Evolutionary conservation across 2,113 vertebrate species (phyloP), one percentile per base, ranked within the genome.

Genomic region (Prolemur simus): DNA sequence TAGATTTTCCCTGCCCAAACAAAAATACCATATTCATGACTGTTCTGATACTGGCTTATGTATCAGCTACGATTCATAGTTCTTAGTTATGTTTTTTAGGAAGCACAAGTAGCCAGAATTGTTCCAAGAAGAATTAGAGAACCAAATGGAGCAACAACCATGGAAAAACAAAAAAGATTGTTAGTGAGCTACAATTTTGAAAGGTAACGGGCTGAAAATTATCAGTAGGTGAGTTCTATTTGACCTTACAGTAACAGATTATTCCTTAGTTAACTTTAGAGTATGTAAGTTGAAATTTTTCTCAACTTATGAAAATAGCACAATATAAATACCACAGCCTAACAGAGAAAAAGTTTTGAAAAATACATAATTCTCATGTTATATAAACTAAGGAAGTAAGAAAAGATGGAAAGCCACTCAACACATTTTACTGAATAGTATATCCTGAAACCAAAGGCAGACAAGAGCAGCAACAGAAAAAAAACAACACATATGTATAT

Each of bases 381-480:
- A 69, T 37, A 8, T 49, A 83, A 87, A 60, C 32, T 63, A 56
- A 94, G 45, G 69, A 64, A 54, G 32, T 68, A 27, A 84, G 69
- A 80, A 81, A 95, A 96, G 23, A 87, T 58, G 21, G 52, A 92
- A 94, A 81, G 27, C 8, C 15, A 86, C 13, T 5, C 49, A 78
- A 37, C 23, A 58, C 11, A 64, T 85, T 95, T 90, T 78, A 66
- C 49, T 85, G 49, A 39, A 29, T 45, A 85, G 52, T 15, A 56
- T 56, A 69, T 89, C 78, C 74, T 86, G 21, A 94, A 89, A 89
- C 54, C 52, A 91, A 87, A 95, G 42, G 25, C 54, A 95, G 56
- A 68, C 3, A 73, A 66, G 6, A 83, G 52, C 39, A 82, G 3
- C 13, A 88, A 52, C 37, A 84, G 37, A 34, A 58, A 80, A 39